A percentile compares a stretch with the other conserved stretches of the same genome.
Evolutionary conservation across 2,888 invertebrate genomes (phyloP).

Genomic region (Dynastes tityus): DNA sequence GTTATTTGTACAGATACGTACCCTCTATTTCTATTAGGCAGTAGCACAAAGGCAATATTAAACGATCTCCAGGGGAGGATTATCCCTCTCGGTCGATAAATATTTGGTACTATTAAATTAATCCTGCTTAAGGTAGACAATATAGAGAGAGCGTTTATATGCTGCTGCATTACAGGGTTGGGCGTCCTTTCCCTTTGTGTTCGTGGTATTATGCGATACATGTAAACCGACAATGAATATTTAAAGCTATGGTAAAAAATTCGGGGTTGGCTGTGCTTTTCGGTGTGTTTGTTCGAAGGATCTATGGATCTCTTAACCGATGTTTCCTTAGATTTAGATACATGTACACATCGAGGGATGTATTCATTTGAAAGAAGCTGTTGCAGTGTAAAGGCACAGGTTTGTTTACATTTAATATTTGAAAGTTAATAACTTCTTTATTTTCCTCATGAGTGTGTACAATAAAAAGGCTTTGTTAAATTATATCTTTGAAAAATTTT

Average conservation of each 20-base stretch:
- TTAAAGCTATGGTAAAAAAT: not conserved
- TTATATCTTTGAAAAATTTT: too few species aligned
- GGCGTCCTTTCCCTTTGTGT: constrained; percentile 15
- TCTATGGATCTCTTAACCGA: not conserved
- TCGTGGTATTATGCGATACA: not conserved
- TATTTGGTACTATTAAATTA: constrained; percentile 59
- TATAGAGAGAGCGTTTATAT: constrained; percentile 28
- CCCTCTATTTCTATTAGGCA: constrained; percentile 1
- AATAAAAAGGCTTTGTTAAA: too few species aligned
- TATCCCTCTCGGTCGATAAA: constrained; percentile 56
- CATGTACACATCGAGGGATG: too few species aligned
- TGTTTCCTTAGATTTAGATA: too few species aligned
- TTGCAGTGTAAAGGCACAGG: too few species aligned
- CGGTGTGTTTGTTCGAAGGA: not conserved
- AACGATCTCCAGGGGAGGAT: constrained; percentile 45
- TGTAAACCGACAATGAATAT: constrained; percentile 17
- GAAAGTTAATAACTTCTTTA: too few species aligned
- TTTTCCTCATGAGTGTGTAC: too few species aligned
- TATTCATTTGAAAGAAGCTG: too few species aligned
- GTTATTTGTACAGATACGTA: constrained; percentile 31
- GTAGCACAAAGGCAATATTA: constrained; percentile 45
- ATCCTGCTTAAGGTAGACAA: constrained; percentile 52
- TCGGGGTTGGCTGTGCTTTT: not conserved
- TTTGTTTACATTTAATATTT: too few species aligned
- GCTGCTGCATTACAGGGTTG: constrained; percentile 18